Conservation (phyloP, 2,113 vertebrate genomes). For the Crypturellus undulatus region DNA sequence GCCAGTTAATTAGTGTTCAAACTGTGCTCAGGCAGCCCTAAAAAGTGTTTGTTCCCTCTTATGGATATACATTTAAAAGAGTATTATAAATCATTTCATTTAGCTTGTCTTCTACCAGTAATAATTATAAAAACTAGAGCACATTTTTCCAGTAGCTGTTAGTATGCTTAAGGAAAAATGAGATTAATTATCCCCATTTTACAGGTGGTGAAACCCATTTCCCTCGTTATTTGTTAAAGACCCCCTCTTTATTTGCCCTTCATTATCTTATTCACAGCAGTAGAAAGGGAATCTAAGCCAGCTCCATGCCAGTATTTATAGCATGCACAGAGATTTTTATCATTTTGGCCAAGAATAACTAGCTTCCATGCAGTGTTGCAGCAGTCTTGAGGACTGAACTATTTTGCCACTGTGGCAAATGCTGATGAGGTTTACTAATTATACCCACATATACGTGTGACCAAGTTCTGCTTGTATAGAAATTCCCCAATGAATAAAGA, state of each 20-base stretch:
- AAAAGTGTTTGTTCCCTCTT: constrained; percentile 43
- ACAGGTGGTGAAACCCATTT: constrained; percentile 53
- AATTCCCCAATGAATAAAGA: not conserved
- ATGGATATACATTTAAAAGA: constrained; percentile 35
- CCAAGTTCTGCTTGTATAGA: not conserved
- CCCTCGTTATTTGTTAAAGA: constrained; percentile 29
- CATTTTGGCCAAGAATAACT: not conserved
- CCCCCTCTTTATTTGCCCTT: constrained; percentile 29
- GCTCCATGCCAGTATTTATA: not conserved
- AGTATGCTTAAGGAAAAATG: constrained; percentile 47
- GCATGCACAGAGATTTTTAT: not conserved
- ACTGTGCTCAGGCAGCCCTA: constrained; percentile 8
- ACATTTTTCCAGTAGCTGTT: constrained; percentile 42
- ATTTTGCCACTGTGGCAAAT: not conserved
- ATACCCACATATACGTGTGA: not conserved
- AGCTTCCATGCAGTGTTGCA: not conserved
- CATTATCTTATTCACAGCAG: constrained; percentile 31
- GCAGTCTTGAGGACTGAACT: not conserved
- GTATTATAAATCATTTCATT: constrained; percentile 59
- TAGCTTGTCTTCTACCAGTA: constrained; percentile 41
- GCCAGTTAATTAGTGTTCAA: constrained; percentile 41
- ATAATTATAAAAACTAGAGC: constrained; percentile 55
- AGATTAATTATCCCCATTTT: constrained; percentile 59
- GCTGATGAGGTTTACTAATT: not conserved
- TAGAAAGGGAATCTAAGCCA: constrained; percentile 37